These are phyloP conservation scores for Trinectes maculatus DNA, from an alignment of 2,113 vertebrate genomes.

Conservation along the genomic window DNA sequence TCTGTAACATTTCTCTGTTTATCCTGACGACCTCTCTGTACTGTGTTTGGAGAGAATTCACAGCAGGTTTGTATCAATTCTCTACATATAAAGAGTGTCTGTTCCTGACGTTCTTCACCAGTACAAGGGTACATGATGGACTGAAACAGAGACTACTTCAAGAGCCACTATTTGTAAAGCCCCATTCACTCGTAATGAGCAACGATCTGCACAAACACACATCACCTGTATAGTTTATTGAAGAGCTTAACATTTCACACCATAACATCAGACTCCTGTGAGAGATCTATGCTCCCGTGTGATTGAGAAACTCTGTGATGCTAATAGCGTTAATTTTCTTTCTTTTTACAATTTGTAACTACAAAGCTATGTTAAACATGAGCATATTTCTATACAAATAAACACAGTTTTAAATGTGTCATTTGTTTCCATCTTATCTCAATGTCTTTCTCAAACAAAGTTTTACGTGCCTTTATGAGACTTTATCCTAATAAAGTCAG, in stretches of 20 bases:
- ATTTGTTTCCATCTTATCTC: background rate
- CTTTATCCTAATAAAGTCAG: no score
- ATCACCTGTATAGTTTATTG: constrained; percentile 39
- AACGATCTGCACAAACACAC: constrained; percentile 43
- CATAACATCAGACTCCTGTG: constrained; percentile 66
- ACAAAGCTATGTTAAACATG: constrained; percentile 75
- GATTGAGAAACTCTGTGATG: constrained; percentile 64
- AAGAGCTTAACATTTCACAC: constrained; percentile 73
- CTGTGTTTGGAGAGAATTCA: constrained; percentile 70
- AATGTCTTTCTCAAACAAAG: background rate
- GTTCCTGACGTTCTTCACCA: constrained; percentile 50
- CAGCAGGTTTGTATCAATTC: constrained; percentile 74
- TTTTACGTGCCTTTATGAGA: no score
- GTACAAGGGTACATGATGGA: constrained; percentile 57
- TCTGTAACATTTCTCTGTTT: constrained; percentile 55
- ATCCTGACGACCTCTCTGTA: constrained; percentile 61
- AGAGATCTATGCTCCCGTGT: constrained; percentile 58
- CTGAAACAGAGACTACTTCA: constrained; percentile 43
- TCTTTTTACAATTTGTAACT: constrained; percentile 81
- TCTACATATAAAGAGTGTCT: constrained; percentile 55
- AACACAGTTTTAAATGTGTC: constrained; percentile 77
- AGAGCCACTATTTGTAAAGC: constrained; percentile 40
- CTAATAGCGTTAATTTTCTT: constrained; percentile 78
- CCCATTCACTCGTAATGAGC: constrained; percentile 48
- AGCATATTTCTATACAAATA: constrained; percentile 84